Evolutionary conservation across 2,888 invertebrate species (phyloP).

Genomic region (Drosophila limbata): DNA sequence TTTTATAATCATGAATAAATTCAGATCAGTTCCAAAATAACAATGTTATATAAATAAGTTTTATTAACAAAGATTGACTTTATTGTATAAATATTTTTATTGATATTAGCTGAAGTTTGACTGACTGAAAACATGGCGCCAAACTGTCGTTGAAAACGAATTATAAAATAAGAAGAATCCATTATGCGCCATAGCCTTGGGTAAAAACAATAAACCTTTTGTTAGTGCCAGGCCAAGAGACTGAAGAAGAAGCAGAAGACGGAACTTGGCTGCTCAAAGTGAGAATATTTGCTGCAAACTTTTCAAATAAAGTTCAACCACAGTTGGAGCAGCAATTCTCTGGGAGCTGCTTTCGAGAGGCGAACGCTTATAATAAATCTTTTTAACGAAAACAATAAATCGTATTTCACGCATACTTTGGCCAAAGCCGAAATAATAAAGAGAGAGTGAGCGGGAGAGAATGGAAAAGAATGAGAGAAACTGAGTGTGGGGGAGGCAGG

Average conservation of each 20-base stretch:
- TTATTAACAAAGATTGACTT: too few relatives aligned
- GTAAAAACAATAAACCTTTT: slow-evolving; percentile 28
- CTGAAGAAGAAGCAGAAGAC: not conserved
- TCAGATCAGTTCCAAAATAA: too few relatives aligned
- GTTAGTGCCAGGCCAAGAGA: slow-evolving; percentile 18
- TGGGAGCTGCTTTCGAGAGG: slow-evolving; percentile 27
- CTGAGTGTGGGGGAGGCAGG: not conserved
- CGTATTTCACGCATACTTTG: slow-evolving; percentile 77
- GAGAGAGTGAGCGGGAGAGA: slow-evolving; percentile 22
- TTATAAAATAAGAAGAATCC: slow-evolving; percentile 21
- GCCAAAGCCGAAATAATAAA: slow-evolving; percentile 61
- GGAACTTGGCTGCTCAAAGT: slow-evolving; percentile 21
- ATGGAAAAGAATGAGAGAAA: not conserved
- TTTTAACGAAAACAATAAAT: slow-evolving; percentile 79
- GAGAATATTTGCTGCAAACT: slow-evolving; percentile 60
- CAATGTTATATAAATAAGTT: too few relatives aligned
- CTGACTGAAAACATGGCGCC: slow-evolving; percentile 3
- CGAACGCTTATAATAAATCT: slow-evolving; percentile 70
- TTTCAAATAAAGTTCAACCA: slow-evolving; percentile 72
- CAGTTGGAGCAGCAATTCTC: slow-evolving; percentile 29
- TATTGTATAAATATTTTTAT: not conserved
- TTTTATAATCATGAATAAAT: not conserved
- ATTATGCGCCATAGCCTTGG: slow-evolving; percentile 16
- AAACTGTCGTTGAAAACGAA: slow-evolving; percentile 6
- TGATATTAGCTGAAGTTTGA: not conserved